Percentiles rank a stretch among this genome's conserved stretches.
Conservation (phyloP, 2,888 invertebrate species). For the Spilosoma lubricipeda region DNA sequence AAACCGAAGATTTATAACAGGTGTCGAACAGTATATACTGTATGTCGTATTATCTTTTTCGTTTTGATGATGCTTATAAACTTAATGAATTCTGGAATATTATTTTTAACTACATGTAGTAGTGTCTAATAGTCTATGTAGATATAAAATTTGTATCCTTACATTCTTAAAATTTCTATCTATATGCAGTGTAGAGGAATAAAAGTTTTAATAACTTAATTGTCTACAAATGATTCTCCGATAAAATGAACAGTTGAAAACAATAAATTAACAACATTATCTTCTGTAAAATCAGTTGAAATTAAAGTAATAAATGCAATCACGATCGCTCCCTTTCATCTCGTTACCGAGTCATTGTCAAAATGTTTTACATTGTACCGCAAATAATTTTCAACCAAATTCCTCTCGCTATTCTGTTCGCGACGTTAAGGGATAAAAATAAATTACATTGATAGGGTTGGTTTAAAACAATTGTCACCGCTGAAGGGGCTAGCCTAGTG, state of each 20-base stretch:
- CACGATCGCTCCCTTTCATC: slow-evolving; percentile 21
- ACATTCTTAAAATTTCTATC: background rate
- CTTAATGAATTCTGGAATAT: background rate
- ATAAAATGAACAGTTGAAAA: background rate
- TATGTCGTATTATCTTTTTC: background rate
- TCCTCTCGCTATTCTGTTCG: slow-evolving; percentile 18
- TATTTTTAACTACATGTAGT: background rate
- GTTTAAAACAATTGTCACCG: slow-evolving; percentile 55
- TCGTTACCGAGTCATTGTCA: slow-evolving; percentile 26
- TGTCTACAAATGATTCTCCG: background rate
- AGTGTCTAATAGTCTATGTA: background rate
- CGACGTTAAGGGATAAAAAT: slow-evolving; percentile 45
- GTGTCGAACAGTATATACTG: background rate
- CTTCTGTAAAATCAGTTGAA: slow-evolving; percentile 7
- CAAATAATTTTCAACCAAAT: slow-evolving; percentile 25
- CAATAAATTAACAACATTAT: slow-evolving; percentile 5
- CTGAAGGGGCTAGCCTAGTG: slow-evolving; percentile 56
- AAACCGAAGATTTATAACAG: background rate
- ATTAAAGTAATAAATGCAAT: slow-evolving; percentile 23
- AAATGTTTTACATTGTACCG: slow-evolving; percentile 22
- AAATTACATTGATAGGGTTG: slow-evolving; percentile 52
- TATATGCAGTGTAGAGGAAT: background rate
- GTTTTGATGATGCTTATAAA: background rate
- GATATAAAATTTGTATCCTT: background rate
- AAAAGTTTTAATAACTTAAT: background rate